A percentile compares a stretch with the other conserved stretches of the same genome.
Evolutionary conservation across 1,140 invertebrate species (phyloP).

Genomic region (Calliopsis andreniformis): DNA sequence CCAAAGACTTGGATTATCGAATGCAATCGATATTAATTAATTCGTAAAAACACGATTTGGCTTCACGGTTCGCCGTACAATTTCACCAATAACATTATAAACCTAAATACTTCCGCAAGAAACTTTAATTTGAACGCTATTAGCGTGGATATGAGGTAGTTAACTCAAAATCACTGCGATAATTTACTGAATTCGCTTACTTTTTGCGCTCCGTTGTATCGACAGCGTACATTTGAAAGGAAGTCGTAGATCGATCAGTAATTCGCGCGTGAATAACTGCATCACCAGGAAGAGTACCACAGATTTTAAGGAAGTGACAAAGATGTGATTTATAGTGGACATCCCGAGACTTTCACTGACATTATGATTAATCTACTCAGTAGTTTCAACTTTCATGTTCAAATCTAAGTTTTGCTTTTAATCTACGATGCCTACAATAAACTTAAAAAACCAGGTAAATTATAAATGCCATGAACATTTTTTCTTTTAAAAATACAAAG

Average conservation of each 20-base stretch:
- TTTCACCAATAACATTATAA: constrained; percentile 4
- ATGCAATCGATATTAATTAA: neutral
- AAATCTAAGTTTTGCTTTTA: no score
- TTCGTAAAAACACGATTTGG: neutral
- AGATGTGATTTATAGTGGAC: constrained; percentile 18
- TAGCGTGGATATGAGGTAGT: neutral
- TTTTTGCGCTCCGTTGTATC: neutral
- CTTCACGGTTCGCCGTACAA: constrained; percentile 2
- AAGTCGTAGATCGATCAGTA: neutral
- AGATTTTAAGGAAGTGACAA: constrained; percentile 18
- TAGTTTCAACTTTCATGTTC: constrained; percentile 19
- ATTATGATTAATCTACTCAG: constrained; percentile 23
- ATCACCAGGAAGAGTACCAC: neutral
- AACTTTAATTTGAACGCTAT: neutral
- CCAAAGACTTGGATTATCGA: neutral
- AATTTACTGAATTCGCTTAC: neutral
- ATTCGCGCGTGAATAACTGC: neutral
- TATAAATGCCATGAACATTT: no score
- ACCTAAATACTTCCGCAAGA: neutral
- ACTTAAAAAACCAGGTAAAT: no score
- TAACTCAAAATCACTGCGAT: neutral
- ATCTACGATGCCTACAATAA: no score
- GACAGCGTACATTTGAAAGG: neutral
- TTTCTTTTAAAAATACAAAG: no score
- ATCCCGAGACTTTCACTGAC: constrained; percentile 31